Evolutionary conservation across 2,888 invertebrate genomes (phyloP).

Genomic region (Cylloceria caligata): DNA sequence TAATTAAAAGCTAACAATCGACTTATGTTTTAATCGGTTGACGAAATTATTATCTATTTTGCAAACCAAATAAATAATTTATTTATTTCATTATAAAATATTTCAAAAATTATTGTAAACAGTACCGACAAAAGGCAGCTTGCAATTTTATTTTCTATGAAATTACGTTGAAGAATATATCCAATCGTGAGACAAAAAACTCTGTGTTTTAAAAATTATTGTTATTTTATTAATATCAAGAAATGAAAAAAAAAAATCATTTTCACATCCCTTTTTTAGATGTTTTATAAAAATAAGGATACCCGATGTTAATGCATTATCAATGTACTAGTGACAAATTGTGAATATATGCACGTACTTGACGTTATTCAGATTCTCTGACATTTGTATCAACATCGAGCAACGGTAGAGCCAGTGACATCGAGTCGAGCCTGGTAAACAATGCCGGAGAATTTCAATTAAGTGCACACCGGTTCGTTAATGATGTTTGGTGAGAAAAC

Average conservation of each 20-base stretch:
- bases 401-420: not conserved
- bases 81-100: too few relatives aligned
- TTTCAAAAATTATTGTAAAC: too few relatives aligned
- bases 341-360: not conserved
- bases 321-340: not conserved
- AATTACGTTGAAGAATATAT: not conserved
- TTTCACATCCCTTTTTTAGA: not conserved
- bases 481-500: slow-evolving; percentile 59
- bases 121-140: too few relatives aligned
- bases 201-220: too few relatives aligned
- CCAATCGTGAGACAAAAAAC: not conserved
- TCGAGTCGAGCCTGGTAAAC: not conserved
- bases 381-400: not conserved
- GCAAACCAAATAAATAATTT: too few relatives aligned
- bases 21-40: too few relatives aligned
- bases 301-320: not conserved
- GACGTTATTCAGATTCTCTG: not conserved
- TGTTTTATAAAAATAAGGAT: not conserved
- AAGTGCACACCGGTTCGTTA: slow-evolving; percentile 32
- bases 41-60: too few relatives aligned
- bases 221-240: too few relatives aligned
- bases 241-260: not conserved
- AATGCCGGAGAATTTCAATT: slow-evolving; percentile 24
- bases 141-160: not conserved
- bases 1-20: too few relatives aligned